These are phyloP conservation scores for Dicentrarchus labrax DNA, from an alignment of 2,113 vertebrate species.

Conservation along the genomic window DNA sequence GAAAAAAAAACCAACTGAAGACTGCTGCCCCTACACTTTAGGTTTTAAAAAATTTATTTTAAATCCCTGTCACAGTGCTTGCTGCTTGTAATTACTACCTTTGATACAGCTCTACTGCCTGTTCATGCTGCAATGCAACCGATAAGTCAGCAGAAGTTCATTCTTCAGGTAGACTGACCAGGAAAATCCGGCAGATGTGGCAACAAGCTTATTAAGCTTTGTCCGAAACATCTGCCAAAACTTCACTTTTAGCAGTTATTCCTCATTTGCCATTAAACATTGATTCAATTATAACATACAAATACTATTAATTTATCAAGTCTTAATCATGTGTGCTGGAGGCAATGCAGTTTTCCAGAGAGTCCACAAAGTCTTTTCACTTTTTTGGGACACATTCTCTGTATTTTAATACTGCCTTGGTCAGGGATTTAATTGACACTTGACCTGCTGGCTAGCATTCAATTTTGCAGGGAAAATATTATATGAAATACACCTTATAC, in stretches of 20 bases:
- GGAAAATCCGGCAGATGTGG: not conserved
- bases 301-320: not conserved
- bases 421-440: no score
- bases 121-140: not conserved
- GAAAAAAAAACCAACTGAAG: not conserved
- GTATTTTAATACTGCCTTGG: no score
- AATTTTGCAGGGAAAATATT: no score
- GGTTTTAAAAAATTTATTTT: not conserved
- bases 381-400: no score
- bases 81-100: not conserved
- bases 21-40: not conserved
- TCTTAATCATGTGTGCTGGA: not conserved
- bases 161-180: not conserved
- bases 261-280: not conserved
- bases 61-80: not conserved
- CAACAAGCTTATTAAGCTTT: not conserved
- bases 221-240: not conserved
- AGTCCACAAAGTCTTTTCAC: no score
- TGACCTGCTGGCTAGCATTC: no score
- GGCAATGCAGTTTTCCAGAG: no score
- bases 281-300: not conserved
- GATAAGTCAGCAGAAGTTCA: conserved; percentile 12
- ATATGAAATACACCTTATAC: no score
- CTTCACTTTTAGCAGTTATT: not conserved
- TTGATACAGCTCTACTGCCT: not conserved